phyloP scores from a whole-genome alignment of 1,140 invertebrate genomes.

The Matsumurasca onukii region DNA sequence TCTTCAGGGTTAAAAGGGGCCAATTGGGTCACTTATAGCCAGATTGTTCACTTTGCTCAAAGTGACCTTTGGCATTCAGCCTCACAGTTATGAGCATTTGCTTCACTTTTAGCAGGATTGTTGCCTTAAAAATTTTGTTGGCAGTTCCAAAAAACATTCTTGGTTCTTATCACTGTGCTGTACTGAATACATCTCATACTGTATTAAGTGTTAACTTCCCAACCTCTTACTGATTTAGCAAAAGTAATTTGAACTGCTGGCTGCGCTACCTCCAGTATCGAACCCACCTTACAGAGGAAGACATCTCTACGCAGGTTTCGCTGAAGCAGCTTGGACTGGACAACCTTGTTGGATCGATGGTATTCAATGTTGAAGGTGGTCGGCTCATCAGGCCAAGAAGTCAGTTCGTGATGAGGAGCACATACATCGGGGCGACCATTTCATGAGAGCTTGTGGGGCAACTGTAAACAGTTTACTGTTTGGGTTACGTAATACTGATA shows the following conservation, averaged over 20 bases:
- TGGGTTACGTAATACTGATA: no score
- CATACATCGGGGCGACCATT: conserved; percentile 49
- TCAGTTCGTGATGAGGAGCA: conserved; percentile 44
- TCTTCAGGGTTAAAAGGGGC: no score
- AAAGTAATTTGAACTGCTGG: conserved; percentile 30
- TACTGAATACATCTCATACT: not conserved
- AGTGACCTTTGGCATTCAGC: no score
- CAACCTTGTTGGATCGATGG: conserved; percentile 40
- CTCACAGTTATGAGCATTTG: no score
- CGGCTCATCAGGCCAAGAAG: conserved; percentile 45
- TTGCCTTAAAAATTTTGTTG: conserved; percentile 26
- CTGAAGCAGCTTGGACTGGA: conserved; percentile 54
- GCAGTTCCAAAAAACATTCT: conserved; percentile 11
- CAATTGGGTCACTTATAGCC: no score
- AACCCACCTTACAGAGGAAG: conserved; percentile 55
- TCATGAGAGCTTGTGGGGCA: conserved; percentile 43
- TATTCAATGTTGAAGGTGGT: conserved; percentile 49
- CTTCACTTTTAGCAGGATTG: not conserved
- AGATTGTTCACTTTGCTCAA: no score
- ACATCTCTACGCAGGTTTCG: conserved; percentile 51
- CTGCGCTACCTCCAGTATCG: conserved; percentile 11
- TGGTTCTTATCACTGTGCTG: not conserved
- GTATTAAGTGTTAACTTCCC: not conserved
- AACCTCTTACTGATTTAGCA: conserved; percentile 6
- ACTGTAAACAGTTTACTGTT: no score